Conservation (phyloP, 2,113 vertebrate species). For the Thomomys bottae region DNA sequence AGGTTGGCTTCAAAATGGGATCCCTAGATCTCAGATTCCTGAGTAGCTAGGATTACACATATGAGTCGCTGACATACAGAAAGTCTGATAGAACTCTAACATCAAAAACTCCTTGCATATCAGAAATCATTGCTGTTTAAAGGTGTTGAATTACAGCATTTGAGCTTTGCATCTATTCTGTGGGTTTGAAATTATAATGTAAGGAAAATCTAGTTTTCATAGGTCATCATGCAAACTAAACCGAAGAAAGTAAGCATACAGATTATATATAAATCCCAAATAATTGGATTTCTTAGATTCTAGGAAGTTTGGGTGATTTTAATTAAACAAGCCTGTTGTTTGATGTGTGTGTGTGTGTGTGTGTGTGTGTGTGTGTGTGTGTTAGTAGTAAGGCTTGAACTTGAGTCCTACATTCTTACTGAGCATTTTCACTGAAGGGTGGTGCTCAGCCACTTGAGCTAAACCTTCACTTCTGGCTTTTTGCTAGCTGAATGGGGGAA, state of each 20-base stretch:
- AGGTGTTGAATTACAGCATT: background rate
- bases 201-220: slow-evolving; percentile 4
- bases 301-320: background rate
- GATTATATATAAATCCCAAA: background rate
- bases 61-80: too few species aligned
- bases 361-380: too few species aligned
- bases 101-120: background rate
- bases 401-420: too few species aligned
- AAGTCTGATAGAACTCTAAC: background rate
- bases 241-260: background rate
- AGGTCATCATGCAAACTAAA: background rate
- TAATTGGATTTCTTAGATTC: background rate
- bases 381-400: too few species aligned
- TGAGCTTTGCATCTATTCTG: background rate
- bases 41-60: too few species aligned
- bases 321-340: background rate
- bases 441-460: too few species aligned
- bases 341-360: too few species aligned
- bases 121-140: background rate
- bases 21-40: too few species aligned
- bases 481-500: too few species aligned
- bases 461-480: too few species aligned
- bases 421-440: too few species aligned
- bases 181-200: slow-evolving; percentile 13
- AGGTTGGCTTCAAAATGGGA: too few species aligned